Evolutionary conservation across 2,888 invertebrate species (phyloP).

Genomic region (Carpatolechia fugitivella): DNA sequence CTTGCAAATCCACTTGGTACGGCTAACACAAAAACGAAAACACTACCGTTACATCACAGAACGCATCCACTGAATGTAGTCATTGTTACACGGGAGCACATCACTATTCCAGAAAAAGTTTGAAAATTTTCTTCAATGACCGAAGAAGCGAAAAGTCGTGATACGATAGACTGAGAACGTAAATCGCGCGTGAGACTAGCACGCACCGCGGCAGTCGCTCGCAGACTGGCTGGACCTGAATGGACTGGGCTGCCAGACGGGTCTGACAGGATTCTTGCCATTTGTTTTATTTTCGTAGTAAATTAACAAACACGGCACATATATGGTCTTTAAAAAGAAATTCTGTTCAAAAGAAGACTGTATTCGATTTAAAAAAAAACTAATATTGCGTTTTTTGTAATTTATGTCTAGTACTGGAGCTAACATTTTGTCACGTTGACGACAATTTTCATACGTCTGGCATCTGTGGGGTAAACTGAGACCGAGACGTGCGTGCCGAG

Average conservation of each 20-base stretch:
- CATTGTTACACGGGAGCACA: conserved; percentile 45
- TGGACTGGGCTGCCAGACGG: neutral
- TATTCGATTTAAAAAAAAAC: no score
- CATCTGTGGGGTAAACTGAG: no score
- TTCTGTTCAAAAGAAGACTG: no score
- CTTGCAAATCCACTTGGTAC: conserved; percentile 51
- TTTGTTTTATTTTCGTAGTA: no score
- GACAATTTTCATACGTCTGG: no score
- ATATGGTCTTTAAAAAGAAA: no score
- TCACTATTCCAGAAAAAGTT: conserved; percentile 47
- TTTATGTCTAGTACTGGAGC: neutral
- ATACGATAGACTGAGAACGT: conserved; percentile 20
- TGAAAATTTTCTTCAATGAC: conserved; percentile 36
- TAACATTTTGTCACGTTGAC: neutral
- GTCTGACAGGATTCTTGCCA: no score
- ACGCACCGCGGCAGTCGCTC: conserved; percentile 41
- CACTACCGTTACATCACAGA: conserved; percentile 40
- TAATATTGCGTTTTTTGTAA: no score
- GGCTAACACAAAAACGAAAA: conserved; percentile 36
- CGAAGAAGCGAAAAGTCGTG: conserved; percentile 44
- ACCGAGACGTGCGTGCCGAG: neutral
- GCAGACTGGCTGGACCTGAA: conserved; percentile 47
- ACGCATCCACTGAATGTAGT: conserved; percentile 45
- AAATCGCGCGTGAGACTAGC: conserved; percentile 27
- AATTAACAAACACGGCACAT: no score